These are phyloP conservation scores for Phyllostomus discolor DNA, from an alignment of 2,113 vertebrate species.

Conservation along the genomic window DNA sequence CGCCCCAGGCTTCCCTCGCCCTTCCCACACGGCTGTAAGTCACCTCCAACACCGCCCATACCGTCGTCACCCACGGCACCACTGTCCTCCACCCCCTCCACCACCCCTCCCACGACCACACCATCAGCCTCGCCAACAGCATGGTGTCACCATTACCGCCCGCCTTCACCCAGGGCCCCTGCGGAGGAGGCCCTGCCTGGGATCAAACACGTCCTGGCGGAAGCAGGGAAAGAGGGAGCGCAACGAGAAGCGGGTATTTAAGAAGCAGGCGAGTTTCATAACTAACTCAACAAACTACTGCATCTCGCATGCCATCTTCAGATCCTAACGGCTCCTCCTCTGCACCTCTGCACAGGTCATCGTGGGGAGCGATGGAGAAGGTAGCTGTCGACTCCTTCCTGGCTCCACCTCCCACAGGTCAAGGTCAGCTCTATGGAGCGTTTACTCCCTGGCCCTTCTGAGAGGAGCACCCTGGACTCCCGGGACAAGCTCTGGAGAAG, in stretches of 20 bases:
- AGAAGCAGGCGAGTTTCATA: not conserved
- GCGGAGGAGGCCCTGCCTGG: not conserved
- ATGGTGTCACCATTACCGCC: fast-evolving
- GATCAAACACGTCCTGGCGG: not conserved
- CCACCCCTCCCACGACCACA: not conserved
- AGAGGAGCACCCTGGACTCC: not conserved
- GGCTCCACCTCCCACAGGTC: not conserved
- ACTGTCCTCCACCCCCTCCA: too few relatives aligned
- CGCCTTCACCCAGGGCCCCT: not conserved
- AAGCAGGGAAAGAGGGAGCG: not conserved
- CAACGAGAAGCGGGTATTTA: not conserved
- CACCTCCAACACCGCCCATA: not conserved
- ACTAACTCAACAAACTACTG: not conserved
- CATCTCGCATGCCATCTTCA: not conserved
- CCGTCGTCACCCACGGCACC: not conserved
- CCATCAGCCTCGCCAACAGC: not conserved
- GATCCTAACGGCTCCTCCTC: not conserved
- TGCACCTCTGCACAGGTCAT: not conserved
- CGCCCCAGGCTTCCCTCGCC: not conserved
- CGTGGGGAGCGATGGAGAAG: not conserved
- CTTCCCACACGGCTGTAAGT: not conserved
- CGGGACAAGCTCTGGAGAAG: not conserved
- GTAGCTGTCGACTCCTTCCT: not conserved
- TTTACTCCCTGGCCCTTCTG: not conserved
- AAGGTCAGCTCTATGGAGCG: not conserved